Evolutionary conservation across 2,113 vertebrate species (phyloP).

Genomic region (human (Homo sapiens)): DNA sequence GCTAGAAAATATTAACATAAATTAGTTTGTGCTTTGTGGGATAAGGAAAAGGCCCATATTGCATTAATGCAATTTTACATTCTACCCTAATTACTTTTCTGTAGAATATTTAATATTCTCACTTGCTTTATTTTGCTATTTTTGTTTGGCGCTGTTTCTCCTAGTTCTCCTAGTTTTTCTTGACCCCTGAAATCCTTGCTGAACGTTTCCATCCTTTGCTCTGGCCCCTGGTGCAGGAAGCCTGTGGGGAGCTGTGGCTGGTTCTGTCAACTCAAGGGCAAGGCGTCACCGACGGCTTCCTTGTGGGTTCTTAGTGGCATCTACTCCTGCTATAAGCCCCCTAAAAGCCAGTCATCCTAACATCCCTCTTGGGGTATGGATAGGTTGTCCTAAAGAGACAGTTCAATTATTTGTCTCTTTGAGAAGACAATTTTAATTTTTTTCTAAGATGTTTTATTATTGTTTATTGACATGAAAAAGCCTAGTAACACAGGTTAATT

Average conservation of each 20-base stretch:
- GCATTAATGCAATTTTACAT: accelerated
- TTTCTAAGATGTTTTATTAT: not conserved
- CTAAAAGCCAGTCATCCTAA: no score
- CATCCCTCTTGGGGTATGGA: not conserved
- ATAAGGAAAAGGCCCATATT: accelerated
- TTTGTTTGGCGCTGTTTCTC: not conserved
- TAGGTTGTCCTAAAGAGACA: not conserved
- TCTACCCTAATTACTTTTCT: not conserved
- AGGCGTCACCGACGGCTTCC: no score
- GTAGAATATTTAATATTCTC: accelerated
- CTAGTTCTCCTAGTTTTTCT: not conserved
- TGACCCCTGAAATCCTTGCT: accelerated
- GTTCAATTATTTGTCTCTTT: not conserved
- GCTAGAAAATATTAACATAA: not conserved
- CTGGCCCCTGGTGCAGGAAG: not conserved
- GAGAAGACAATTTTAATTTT: not conserved
- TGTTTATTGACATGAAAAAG: not conserved
- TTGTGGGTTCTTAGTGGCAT: not conserved
- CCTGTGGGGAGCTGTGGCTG: accelerated
- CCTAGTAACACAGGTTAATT: not conserved
- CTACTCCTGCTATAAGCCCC: not conserved
- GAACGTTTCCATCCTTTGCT: accelerated
- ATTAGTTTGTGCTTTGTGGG: not conserved
- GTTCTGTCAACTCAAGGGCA: not conserved
- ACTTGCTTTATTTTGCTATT: accelerated